phyloP scores from a whole-genome alignment of 2,113 vertebrate species.

The Apodemus speciosus region DNA sequence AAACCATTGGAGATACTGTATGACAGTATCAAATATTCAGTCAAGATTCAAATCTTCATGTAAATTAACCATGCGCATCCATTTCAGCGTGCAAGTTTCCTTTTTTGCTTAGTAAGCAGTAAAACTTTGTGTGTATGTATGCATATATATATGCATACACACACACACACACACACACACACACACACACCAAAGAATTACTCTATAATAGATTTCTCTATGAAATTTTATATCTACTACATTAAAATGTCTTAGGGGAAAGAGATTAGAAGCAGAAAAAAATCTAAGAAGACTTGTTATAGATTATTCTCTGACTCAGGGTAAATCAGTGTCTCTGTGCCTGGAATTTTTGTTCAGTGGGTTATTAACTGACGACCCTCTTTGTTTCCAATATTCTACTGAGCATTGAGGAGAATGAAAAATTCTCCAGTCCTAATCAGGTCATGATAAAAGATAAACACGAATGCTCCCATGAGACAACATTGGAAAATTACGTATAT shows the following conservation, averaged over 20 bases:
- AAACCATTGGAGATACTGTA: background rate
- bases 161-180: too few species aligned
- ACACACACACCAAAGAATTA: background rate
- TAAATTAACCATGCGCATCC: background rate
- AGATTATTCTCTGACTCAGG: background rate
- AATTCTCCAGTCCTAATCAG: background rate
- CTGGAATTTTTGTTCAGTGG: background rate
- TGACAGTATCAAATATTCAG: background rate
- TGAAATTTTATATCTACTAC: background rate
- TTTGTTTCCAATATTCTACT: background rate
- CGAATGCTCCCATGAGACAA: background rate
- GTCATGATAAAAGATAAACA: background rate
- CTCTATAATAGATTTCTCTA: background rate
- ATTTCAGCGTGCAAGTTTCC: background rate
- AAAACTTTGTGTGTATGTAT: background rate
- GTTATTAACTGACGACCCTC: background rate
- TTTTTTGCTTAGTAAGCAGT: background rate
- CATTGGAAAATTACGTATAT: background rate
- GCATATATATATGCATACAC: too few species aligned
- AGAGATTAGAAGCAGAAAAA: background rate
- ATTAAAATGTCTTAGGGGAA: background rate
- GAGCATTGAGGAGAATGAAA: background rate
- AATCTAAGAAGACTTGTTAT: background rate
- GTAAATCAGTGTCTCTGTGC: background rate
- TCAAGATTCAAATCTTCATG: background rate